Conservation (phyloP, 2,113 vertebrate genomes). For the Ophiodon elongatus region DNA sequence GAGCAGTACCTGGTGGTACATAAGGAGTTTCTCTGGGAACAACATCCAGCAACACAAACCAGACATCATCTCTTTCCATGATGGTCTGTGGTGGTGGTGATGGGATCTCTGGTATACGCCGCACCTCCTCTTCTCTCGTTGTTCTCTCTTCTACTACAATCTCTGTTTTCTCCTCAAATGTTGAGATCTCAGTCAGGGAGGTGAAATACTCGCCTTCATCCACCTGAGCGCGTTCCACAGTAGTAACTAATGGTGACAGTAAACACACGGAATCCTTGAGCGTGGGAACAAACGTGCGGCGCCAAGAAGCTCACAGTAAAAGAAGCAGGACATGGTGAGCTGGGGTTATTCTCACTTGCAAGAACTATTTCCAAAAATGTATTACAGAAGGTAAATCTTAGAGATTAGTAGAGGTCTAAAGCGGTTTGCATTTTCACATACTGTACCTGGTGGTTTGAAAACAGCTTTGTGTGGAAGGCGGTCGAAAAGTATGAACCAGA, state of each 20-base stretch:
- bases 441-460: slow-evolving; percentile 73
- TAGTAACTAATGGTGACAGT: slow-evolving; percentile 35
- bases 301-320: not conserved
- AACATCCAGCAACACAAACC: slow-evolving; percentile 70
- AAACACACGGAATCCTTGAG: slow-evolving; percentile 30
- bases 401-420: slow-evolving; percentile 10
- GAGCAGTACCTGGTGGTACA: slow-evolving; percentile 62
- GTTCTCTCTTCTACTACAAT: slow-evolving; percentile 30
- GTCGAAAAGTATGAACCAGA: slow-evolving; percentile 72
- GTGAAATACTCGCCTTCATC: slow-evolving; percentile 33
- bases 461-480: slow-evolving; percentile 47
- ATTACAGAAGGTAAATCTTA: not conserved
- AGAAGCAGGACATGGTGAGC: not conserved
- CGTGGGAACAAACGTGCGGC: not conserved
- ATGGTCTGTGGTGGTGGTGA: not conserved
- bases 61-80: slow-evolving; percentile 64
- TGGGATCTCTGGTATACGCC: not conserved
- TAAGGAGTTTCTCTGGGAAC: slow-evolving; percentile 49
- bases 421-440: slow-evolving; percentile 8
- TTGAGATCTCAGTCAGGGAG: slow-evolving; percentile 8
- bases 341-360: not conserved
- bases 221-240: slow-evolving; percentile 14
- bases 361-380: not conserved
- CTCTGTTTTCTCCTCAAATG: slow-evolving; percentile 27
- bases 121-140: slow-evolving; percentile 6